phyloP scores from a whole-genome alignment of 2,113 vertebrate species.

The Etheostoma cragini region DNA sequence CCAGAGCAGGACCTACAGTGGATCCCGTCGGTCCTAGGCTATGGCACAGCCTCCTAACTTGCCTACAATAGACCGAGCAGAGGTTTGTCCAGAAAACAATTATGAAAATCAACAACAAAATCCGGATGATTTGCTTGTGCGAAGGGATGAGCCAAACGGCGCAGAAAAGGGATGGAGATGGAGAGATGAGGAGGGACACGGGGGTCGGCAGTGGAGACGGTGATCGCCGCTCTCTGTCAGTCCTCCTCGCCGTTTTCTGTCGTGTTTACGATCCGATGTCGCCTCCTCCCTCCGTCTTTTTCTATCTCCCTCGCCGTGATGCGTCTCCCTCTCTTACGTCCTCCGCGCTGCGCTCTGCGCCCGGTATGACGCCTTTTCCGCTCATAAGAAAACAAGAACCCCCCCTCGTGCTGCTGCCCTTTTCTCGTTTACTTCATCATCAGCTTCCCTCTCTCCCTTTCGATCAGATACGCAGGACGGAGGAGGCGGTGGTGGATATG shows the following conservation, averaged over 20 bases:
- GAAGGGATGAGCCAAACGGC: not conserved
- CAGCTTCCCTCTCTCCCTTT: slow-evolving; percentile 40
- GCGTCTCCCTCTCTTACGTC: slow-evolving; percentile 43
- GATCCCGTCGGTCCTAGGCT: slow-evolving; percentile 15
- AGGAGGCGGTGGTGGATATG: not conserved
- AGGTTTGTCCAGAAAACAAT: not conserved
- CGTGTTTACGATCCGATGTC: slow-evolving; percentile 71
- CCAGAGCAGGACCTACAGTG: slow-evolving; percentile 37
- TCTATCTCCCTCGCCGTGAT: slow-evolving; percentile 21
- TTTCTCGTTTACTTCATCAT: slow-evolving; percentile 46
- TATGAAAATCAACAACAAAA: not conserved
- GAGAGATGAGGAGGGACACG: slow-evolving; percentile 48
- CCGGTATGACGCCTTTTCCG: slow-evolving; percentile 74
- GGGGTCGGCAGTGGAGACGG: slow-evolving; percentile 23
- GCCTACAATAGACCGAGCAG: not conserved
- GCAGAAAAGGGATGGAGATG: slow-evolving; percentile 47
- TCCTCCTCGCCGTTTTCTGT: slow-evolving; percentile 63
- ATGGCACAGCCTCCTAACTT: slow-evolving; percentile 34
- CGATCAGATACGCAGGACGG: slow-evolving; percentile 30
- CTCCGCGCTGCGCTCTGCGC: slow-evolving; percentile 39
- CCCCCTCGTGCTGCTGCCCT: not conserved
- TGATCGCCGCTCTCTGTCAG: slow-evolving; percentile 55
- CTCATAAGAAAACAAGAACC: slow-evolving; percentile 29
- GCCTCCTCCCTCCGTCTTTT: slow-evolving; percentile 41
- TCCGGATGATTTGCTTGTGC: not conserved